Conservation (phyloP, 1,140 invertebrate genomes). For the Philotrypesis tridentata region DNA sequence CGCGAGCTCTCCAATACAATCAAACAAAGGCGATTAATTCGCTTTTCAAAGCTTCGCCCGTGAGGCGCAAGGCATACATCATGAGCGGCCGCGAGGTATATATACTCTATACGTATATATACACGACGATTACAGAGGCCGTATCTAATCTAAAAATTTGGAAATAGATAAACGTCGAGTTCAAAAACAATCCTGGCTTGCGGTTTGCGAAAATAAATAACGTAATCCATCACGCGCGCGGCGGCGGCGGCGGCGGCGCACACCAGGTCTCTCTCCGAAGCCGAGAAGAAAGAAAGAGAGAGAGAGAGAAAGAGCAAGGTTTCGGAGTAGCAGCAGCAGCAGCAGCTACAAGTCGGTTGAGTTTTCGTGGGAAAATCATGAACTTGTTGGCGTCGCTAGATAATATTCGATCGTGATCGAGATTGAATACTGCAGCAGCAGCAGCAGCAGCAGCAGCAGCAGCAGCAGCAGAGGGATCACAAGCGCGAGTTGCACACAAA, state of each 20-base stretch:
- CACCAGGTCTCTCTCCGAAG: not conserved
- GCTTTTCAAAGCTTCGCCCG: not conserved
- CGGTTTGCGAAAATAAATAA: too few species aligned
- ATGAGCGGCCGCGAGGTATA: too few species aligned
- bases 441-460: not conserved
- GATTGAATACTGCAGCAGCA: constrained; percentile 38
- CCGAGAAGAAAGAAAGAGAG: too few species aligned
- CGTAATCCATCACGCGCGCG: too few species aligned
- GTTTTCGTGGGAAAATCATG: constrained; percentile 51
- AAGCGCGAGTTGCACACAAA: constrained; percentile 4
- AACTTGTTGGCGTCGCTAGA: constrained; percentile 48
- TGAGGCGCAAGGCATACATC: too few species aligned
- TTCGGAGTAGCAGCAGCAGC: not conserved
- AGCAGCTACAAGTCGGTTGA: not conserved
- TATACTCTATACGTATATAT: too few species aligned
- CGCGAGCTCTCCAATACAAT: not conserved
- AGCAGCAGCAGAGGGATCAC: not conserved
- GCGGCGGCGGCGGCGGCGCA: too few species aligned
- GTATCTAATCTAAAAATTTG: too few species aligned
- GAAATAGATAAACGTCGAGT: too few species aligned
- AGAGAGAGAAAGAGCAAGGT: not conserved
- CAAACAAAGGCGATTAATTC: not conserved
- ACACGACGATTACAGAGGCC: too few species aligned
- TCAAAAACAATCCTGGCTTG: too few species aligned
- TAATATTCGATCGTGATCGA: constrained; percentile 50